phyloP scores from a whole-genome alignment of 1,140 invertebrate genomes.

The Megathymus violae region DNA sequence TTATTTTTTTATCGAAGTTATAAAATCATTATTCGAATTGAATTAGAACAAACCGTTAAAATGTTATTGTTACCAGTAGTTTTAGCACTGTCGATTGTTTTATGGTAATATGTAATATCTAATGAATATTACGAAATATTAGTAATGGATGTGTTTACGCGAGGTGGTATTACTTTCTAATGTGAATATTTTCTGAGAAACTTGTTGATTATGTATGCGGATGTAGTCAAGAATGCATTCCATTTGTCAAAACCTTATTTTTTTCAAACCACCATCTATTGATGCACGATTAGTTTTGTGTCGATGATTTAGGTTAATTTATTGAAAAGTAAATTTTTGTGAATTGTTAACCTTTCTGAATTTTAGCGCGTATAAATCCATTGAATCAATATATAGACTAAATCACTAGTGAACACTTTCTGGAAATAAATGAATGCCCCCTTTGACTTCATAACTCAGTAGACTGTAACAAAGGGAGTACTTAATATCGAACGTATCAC shows the following conservation, averaged over 20 bases:
- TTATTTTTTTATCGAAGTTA: conserved; percentile 36
- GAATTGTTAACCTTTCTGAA: conserved; percentile 8
- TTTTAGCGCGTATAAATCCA: background rate
- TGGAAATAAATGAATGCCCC: background rate
- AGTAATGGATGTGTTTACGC: conserved; percentile 52
- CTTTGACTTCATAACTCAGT: conserved; percentile 20
- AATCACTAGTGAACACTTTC: conserved; percentile 16
- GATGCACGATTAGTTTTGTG: conserved; percentile 57
- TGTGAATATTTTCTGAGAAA: conserved; percentile 56
- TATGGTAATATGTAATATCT: conserved; percentile 60
- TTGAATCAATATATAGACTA: conserved; percentile 16
- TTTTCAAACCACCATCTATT: conserved; percentile 48
- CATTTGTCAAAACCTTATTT: conserved; percentile 56
- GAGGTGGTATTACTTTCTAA: conserved; percentile 45
- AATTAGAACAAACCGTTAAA: conserved; percentile 63
- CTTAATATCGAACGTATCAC: conserved; percentile 68
- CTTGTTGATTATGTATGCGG: conserved; percentile 60
- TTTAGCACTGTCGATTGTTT: conserved; percentile 75
- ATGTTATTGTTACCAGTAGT: conserved; percentile 83
- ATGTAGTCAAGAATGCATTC: conserved; percentile 78
- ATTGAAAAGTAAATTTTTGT: conserved; percentile 6
- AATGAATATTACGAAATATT: conserved; percentile 58
- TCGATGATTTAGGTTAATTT: conserved; percentile 1
- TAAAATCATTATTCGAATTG: conserved; percentile 46
- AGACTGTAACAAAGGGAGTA: conserved; percentile 74